Percentiles rank a stretch among this genome's conserved stretches.
Conservation (phyloP, 2,797 vertebrate species). For the Darevskia mixta region DNA sequence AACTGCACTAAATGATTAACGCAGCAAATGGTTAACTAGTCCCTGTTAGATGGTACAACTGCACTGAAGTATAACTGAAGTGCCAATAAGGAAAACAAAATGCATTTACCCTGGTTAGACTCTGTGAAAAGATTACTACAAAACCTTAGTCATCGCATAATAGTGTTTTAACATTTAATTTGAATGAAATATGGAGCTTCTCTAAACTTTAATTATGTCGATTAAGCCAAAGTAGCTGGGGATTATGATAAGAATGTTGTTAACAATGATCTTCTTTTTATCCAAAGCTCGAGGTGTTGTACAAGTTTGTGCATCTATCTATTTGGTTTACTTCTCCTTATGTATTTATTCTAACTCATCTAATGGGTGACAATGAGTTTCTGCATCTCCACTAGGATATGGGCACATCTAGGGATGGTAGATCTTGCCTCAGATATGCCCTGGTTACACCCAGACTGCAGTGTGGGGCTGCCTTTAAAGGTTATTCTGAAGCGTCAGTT, state of each 20-base stretch:
- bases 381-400: too few relatives aligned
- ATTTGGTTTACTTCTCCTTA: too few relatives aligned
- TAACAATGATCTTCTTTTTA: neutral
- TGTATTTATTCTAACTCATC: too few relatives aligned
- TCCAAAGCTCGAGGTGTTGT: too few relatives aligned
- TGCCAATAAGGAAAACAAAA: conserved; percentile 58
- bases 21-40: conserved; percentile 58
- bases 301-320: too few relatives aligned
- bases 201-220: neutral
- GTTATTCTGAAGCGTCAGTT: too few relatives aligned
- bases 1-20: conserved; percentile 47
- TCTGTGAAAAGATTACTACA: conserved; percentile 58
- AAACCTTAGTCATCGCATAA: conserved; percentile 52
- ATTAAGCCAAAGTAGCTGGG: neutral
- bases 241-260: neutral
- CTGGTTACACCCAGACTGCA: too few relatives aligned
- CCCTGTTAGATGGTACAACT: conserved; percentile 56
- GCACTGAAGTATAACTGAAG: conserved; percentile 56
- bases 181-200: neutral
- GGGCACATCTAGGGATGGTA: too few relatives aligned
- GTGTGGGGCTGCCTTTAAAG: too few relatives aligned
- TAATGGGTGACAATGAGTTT: too few relatives aligned
- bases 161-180: conserved; percentile 34
- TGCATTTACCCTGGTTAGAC: conserved; percentile 57
- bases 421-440: too few relatives aligned